Evolutionary conservation across 2,888 invertebrate species (phyloP).

Genomic region (Lasioglossum calceatum): DNA sequence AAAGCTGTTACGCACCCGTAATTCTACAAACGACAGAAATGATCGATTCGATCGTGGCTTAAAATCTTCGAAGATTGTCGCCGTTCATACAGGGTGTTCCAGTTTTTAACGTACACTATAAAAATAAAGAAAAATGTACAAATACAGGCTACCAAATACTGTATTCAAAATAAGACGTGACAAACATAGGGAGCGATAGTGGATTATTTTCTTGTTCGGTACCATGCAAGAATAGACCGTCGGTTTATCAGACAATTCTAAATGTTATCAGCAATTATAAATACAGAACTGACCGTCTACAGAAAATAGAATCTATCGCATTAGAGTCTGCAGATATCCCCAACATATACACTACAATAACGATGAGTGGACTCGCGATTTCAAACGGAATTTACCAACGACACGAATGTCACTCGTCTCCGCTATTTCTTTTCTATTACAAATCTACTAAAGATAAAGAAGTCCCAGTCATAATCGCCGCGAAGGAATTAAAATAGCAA

Average conservation of each 20-base stretch:
- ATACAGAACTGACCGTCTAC: background rate
- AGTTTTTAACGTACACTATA: background rate
- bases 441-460: background rate
- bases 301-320: background rate
- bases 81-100: background rate
- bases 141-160: background rate
- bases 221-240: background rate
- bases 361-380: background rate
- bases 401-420: background rate
- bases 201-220: background rate
- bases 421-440: background rate
- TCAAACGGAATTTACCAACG: constrained; percentile 2
- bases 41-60: background rate
- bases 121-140: background rate
- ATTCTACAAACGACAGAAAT: background rate
- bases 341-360: too few relatives aligned
- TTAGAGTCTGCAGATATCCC: background rate
- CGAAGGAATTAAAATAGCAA: background rate
- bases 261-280: constrained; percentile 1
- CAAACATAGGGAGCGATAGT: background rate
- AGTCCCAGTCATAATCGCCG: background rate
- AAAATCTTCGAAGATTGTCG: background rate
- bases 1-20: background rate
- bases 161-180: background rate
- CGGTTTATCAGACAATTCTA: background rate